Base-by-base conservation (phyloP, 2,888 invertebrate species). In the Hirtodrosophila trivittata region DNA sequence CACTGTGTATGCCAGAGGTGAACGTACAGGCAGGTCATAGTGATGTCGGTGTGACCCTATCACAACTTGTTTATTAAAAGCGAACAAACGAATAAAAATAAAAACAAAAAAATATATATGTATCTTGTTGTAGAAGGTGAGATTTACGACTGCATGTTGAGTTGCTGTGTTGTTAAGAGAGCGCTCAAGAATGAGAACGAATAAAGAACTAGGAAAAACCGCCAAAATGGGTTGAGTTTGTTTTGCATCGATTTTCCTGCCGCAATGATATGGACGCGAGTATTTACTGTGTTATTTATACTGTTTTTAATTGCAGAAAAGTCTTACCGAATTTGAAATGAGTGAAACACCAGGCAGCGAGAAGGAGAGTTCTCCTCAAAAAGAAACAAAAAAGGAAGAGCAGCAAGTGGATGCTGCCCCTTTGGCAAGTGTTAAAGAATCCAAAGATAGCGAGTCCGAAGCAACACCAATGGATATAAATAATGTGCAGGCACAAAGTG, bases 71-170 rank as follows among this genome's bases (percentile, higher is more conserved):
- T 70, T 82, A 84, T 84, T 81, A 70, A 75, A 82, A 69, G 78
- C 81, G 86, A 78, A 83, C 70, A 78, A 82, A 77, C 83, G 80
- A 83, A 83, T 86, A 83, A 83, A 86, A 83, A 83, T 83, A 83
- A 83, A 85, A 85, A 81, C 85, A 85, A 81, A 85, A 83, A 80
- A 80, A 84, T 66, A 81, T 67, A 69, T 59, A 71, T 76, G 67
- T 75, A 70, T 56, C 64, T 84, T 84, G 73, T 73, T 75, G 67
- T 80, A 59, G 75, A 60, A 72, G 75, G 76, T 82, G 77, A 82
- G 74, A 76, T 76, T 82, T 67, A 66, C 67, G 73, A 58, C 51
- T 74, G 69, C 65, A 49, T 67, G 77, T 75, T 72, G 69, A 65
- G 50, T 66, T 60, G 50, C 13, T 42, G 35, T 51, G 55, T 51